phyloP scores from a whole-genome alignment of 2,888 invertebrate species.

The Xestia sexstrigata region DNA sequence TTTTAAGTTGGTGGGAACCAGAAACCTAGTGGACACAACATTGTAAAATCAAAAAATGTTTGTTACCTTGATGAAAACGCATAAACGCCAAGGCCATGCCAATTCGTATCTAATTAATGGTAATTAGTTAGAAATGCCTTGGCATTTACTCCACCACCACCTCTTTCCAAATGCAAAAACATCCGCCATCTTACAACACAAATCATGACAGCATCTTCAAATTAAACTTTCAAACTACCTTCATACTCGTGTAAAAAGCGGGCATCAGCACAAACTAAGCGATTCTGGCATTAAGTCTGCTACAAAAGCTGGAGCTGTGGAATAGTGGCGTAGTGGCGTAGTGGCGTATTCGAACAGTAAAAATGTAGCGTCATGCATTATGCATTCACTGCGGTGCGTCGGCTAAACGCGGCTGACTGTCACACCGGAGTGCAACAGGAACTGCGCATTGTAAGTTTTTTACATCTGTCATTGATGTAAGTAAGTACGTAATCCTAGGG shows the following conservation, averaged over 20 bases:
- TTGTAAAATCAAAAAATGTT: neutral
- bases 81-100: too few relatives aligned
- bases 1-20: neutral
- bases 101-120: neutral
- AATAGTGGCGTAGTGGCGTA: conserved; percentile 45
- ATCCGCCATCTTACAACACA: conserved; percentile 22
- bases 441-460: neutral
- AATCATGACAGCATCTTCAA: conserved; percentile 50
- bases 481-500: neutral
- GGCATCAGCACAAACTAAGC: conserved; percentile 68
- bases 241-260: conserved; percentile 44
- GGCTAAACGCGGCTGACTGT: conserved; percentile 61
- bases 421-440: conserved; percentile 57
- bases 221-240: conserved; percentile 58
- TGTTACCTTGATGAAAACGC: neutral
- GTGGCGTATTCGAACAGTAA: conserved; percentile 66
- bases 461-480: neutral
- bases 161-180: conserved; percentile 31
- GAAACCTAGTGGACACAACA: neutral
- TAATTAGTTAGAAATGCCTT: too few relatives aligned
- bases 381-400: conserved; percentile 71
- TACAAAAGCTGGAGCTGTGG: conserved; percentile 48
- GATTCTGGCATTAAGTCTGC: conserved; percentile 70
- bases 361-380: conserved; percentile 78
- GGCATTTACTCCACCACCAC: neutral